Evolutionary conservation across 1,140 invertebrate species (phyloP), one percentile per base, ranked within the genome.

Genomic region (Latrodectus geometricus): DNA sequence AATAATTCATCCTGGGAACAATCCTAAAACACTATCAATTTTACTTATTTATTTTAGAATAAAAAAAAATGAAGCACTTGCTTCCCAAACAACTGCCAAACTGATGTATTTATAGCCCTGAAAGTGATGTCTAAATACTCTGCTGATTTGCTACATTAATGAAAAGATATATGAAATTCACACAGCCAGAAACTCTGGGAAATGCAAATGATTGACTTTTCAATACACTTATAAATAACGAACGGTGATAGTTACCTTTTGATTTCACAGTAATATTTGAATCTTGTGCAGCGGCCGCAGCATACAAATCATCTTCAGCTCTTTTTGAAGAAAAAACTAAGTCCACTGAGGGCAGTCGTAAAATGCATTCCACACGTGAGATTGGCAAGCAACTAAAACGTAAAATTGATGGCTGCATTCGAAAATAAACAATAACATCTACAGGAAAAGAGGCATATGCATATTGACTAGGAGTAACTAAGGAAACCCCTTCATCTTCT

Each of bases 391-490:
- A 99, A 87, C 97, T 97, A 91, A 98, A 98, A 86, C 97, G 93
- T 90, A 99, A 98, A 4, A 96, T 97, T 15, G 97, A 98, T 0
- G 98, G 97, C 90, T 99, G 96, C 94, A 99, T 98, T 90, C 98
- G 96, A 92, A 99, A 97, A 91, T 99, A 98, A 9, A 99, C 98
- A 89, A 99, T 97, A 12, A 99, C 97, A 92, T 99, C 98, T 0
- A 99, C 97, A 0, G 98, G 98, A 90, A 99, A 99, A 84, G 97
- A 98, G 14, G 96, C 95, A 90, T 97, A 97, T 14, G 90, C 90
- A 86, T 90, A 88, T 88, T 89, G 88, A 89, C 89, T 86, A 85
- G 89, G 89, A 88, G 89, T 90, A 87, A 89, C 90, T 80, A 87
- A 73, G 21, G 86, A 87, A 21, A 65, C 89, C 0, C 78, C 74